A percentile compares a stretch with the other conserved stretches of the same genome.
Evolutionary conservation across 2,113 vertebrate species (phyloP).

Genomic region (zebrafish (Danio rerio)): DNA sequence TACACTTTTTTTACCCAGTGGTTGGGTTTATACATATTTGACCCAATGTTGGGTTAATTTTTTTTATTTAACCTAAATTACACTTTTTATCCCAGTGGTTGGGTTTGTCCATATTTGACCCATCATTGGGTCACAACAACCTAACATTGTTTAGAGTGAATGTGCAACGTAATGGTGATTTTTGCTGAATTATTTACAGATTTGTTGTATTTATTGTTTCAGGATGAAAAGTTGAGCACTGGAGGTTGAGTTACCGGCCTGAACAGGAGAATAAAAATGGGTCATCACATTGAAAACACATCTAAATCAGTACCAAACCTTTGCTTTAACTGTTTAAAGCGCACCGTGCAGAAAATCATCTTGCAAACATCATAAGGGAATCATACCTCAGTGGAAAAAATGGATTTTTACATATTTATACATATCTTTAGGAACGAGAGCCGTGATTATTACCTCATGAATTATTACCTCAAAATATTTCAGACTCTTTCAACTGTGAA

Average conservation of each 20-base stretch:
- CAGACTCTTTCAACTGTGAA: background rate
- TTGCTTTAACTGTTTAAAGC: too few species aligned
- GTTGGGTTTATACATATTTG: too few species aligned
- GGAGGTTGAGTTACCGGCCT: conserved; percentile 9
- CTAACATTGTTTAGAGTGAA: too few species aligned
- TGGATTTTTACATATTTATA: background rate
- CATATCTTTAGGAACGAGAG: background rate
- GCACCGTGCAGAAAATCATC: too few species aligned
- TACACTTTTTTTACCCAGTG: too few species aligned
- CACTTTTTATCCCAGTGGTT: too few species aligned
- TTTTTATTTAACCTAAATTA: too few species aligned
- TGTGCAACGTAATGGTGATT: too few species aligned
- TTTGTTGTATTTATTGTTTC: background rate
- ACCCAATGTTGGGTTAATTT: too few species aligned
- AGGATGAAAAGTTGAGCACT: conserved; percentile 52
- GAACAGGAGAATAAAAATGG: conserved; percentile 1
- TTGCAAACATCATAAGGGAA: background rate
- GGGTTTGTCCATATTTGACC: too few species aligned
- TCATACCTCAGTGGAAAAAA: background rate
- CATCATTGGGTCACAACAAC: too few species aligned
- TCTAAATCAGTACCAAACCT: background rate
- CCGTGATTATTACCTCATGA: background rate
- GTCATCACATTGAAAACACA: background rate
- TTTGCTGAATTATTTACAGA: background rate
- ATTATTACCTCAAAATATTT: background rate